phyloP scores from a whole-genome alignment of 2,113 vertebrate species.

The Tamias sibiricus region DNA sequence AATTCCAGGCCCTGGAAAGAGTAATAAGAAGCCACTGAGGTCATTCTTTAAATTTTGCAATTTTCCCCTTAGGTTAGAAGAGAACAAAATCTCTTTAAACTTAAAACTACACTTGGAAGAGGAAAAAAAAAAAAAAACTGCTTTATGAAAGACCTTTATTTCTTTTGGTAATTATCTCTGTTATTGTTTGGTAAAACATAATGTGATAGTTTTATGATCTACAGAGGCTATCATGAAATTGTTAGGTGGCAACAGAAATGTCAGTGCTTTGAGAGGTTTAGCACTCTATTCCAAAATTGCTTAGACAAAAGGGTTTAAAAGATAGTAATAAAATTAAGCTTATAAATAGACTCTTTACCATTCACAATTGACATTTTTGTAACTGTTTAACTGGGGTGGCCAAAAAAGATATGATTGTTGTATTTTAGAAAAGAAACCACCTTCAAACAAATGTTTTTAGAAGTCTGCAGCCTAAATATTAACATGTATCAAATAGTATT shows the following conservation, averaged over 20 bases:
- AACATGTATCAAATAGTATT: neutral
- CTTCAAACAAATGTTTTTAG: neutral
- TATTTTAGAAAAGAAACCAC: conserved; percentile 30
- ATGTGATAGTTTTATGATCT: neutral
- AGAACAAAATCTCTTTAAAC: conserved; percentile 17
- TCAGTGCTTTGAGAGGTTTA: neutral
- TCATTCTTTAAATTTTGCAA: neutral
- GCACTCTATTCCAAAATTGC: neutral
- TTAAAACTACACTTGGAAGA: neutral
- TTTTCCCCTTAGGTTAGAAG: neutral
- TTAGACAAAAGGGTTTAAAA: neutral
- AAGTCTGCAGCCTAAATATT: neutral
- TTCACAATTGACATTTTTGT: conserved; percentile 23
- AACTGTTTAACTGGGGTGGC: neutral
- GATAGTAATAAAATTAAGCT: neutral
- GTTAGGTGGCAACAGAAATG: neutral
- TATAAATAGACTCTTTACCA: neutral
- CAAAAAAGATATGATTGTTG: neutral
- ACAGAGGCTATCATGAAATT: neutral
- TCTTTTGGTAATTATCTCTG: neutral
- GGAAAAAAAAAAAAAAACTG: neutral
- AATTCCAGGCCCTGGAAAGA: neutral
- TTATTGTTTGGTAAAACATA: neutral
- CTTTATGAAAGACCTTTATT: neutral
- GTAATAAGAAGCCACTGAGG: neutral